A percentile compares a stretch with the other conserved stretches of the same genome.
Evolutionary conservation across 1,140 invertebrate species (phyloP).

Genomic region (Mesaphorura yosii): DNA sequence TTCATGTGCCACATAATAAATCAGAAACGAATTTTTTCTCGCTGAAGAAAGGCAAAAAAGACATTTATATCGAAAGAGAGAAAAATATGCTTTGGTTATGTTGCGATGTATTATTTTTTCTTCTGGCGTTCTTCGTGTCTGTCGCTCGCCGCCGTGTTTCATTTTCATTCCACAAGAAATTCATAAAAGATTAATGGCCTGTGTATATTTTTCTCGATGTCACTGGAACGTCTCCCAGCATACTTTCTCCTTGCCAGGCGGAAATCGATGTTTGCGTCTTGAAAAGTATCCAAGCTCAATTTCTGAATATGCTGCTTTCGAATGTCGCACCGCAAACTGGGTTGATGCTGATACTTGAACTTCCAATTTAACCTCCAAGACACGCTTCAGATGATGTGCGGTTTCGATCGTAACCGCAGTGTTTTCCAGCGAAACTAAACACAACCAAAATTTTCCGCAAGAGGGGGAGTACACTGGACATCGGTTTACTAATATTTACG

Average conservation of each 20-base stretch:
- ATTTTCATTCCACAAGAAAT: conserved; percentile 22
- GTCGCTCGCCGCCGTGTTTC: no score
- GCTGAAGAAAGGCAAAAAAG: conserved; percentile 11
- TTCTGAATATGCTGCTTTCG: neutral
- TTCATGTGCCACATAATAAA: conserved; percentile 18
- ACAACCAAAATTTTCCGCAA: no score
- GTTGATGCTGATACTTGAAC: neutral
- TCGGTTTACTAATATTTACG: no score
- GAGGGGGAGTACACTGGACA: no score
- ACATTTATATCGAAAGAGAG: conserved; percentile 26
- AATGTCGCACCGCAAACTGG: neutral
- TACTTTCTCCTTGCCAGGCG: neutral
- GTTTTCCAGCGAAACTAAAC: neutral
- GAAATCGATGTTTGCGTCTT: conserved; percentile 10
- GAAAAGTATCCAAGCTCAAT: no score
- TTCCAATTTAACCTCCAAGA: neutral
- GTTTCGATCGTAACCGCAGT: neutral
- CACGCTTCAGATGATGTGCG: neutral
- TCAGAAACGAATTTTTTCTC: conserved; percentile 8
- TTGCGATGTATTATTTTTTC: no score
- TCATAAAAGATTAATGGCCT: conserved; percentile 25
- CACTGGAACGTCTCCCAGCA: neutral
- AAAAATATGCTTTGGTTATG: no score
- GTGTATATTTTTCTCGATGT: neutral
- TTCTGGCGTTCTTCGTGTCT: no score